Evolutionary conservation across 1,140 invertebrate species (phyloP).

Genomic region (Fopius arisanus): DNA sequence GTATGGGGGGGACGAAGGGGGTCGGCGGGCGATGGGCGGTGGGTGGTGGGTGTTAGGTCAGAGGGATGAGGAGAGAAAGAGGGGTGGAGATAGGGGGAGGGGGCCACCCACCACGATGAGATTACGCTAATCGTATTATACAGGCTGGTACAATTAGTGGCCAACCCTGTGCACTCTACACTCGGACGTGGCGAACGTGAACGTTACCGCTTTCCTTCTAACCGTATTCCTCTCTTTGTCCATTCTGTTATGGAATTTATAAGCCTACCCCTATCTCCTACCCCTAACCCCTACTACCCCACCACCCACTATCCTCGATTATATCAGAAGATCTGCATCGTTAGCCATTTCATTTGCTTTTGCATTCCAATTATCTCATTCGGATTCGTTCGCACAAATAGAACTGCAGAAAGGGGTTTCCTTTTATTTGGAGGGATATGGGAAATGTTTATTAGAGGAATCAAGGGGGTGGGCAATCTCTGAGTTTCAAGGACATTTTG

Average conservation of each 20-base stretch:
- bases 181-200: conserved; percentile 18
- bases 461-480: background rate
- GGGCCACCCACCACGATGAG: conserved; percentile 41
- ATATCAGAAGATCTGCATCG: conserved; percentile 1
- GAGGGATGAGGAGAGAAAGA: background rate
- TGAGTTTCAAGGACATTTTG: background rate
- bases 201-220: conserved; percentile 23
- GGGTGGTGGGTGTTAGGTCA: background rate
- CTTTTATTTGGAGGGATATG: background rate
- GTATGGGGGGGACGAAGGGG: too few species aligned
- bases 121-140: conserved; percentile 60
- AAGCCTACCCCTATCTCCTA: background rate
- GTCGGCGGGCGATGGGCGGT: background rate
- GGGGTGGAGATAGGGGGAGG: background rate
- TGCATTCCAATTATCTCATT: background rate
- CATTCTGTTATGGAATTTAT: conserved; percentile 12
- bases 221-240: background rate
- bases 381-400: background rate
- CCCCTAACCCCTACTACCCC: too few species aligned
- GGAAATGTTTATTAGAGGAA: too few species aligned
- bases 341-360: conserved; percentile 8
- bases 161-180: conserved; percentile 28
- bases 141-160: conserved; percentile 51
- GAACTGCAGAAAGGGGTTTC: background rate
- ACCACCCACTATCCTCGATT: background rate